These are phyloP conservation scores for Etheostoma cragini DNA, from an alignment of 2,113 vertebrate species.

Conservation along the genomic window DNA sequence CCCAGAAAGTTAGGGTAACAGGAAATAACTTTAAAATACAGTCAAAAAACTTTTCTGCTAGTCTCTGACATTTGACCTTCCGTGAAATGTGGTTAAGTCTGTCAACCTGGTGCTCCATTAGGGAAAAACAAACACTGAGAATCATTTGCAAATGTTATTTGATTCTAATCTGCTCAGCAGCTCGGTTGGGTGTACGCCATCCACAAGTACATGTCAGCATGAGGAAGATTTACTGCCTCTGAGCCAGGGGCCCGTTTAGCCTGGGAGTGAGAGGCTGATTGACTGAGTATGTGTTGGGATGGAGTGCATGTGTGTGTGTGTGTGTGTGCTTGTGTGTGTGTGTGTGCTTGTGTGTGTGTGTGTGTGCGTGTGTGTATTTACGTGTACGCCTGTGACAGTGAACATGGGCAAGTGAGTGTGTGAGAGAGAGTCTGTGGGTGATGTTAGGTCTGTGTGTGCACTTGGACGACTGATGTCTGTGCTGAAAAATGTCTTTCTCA, in stretches of 20 bases:
- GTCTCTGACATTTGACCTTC: constrained; percentile 54
- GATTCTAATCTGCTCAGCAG: constrained; percentile 72
- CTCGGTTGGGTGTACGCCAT: constrained; percentile 69
- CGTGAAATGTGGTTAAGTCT: constrained; percentile 50
- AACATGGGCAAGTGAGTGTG: constrained; percentile 30
- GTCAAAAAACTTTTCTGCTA: constrained; percentile 22
- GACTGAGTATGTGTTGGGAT: constrained; percentile 71
- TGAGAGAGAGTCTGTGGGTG: constrained; percentile 29
- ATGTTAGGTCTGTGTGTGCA: constrained; percentile 44
- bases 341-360: constrained; percentile 32
- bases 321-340: constrained; percentile 22
- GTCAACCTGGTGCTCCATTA: constrained; percentile 50
- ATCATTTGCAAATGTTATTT: constrained; percentile 73
- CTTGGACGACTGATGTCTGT: constrained; percentile 23
- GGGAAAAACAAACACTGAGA: constrained; percentile 66
- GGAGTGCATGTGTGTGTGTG: constrained; percentile 25
- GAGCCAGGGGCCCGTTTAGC: constrained; percentile 58
- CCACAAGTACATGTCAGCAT: constrained; percentile 72
- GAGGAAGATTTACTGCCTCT: constrained; percentile 75
- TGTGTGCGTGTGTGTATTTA: background rate
- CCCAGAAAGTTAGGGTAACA: background rate
- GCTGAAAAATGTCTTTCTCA: constrained; percentile 33
- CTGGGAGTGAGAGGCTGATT: constrained; percentile 68
- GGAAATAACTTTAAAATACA: constrained; percentile 23
- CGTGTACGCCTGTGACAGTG: constrained; percentile 24